phyloP scores from a whole-genome alignment of 2,797 vertebrate species.

The Tarsius wallacei region DNA sequence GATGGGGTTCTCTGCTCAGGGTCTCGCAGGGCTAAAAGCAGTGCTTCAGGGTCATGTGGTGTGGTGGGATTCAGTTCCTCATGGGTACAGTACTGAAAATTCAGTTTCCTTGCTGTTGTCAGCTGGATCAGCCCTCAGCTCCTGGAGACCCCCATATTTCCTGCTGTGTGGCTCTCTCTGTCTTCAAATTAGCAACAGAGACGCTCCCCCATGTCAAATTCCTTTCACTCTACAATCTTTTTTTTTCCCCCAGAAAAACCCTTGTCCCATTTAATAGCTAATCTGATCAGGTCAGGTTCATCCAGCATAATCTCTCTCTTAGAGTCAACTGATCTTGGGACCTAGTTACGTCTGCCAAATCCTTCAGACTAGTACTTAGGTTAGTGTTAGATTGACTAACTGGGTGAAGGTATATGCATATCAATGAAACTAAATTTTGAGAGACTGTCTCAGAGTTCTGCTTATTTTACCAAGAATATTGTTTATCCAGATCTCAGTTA shows the following conservation, averaged over 20 bases:
- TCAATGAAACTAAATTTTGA: background rate
- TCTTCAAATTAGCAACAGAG: background rate
- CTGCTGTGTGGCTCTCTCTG: background rate
- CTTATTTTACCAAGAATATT: background rate
- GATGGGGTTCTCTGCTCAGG: background rate
- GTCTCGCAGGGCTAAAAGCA: background rate
- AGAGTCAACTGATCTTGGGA: background rate
- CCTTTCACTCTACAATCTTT: background rate
- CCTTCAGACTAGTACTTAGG: background rate
- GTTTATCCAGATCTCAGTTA: slow-evolving; percentile 26
- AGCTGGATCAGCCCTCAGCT: background rate
- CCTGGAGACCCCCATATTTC: background rate
- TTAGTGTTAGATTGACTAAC: background rate
- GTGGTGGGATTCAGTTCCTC: background rate
- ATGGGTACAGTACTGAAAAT: background rate
- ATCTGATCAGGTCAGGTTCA: background rate
- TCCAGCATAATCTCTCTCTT: background rate
- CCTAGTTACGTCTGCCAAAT: background rate
- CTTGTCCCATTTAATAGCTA: background rate
- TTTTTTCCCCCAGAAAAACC: background rate
- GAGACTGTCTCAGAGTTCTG: background rate
- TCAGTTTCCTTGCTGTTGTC: background rate
- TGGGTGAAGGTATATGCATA: background rate
- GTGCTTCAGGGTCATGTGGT: background rate
- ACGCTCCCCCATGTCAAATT: background rate